Evolutionary conservation across 2,113 vertebrate species (phyloP).

Genomic region (Syngnathoides biaculeatus): DNA sequence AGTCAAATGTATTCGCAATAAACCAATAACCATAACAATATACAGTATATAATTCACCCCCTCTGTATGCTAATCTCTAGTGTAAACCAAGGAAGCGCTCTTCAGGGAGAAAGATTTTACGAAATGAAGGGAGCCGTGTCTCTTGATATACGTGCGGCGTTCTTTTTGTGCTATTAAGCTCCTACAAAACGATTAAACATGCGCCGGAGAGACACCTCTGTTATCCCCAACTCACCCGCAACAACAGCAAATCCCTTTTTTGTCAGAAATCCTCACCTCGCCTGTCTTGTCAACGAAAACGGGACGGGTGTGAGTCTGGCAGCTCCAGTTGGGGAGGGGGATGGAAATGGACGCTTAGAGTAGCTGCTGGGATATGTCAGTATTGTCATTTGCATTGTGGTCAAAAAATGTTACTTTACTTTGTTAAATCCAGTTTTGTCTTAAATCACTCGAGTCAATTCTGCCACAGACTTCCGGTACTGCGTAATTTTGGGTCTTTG

Average conservation of each 20-base stretch:
- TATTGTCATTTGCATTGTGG: neutral
- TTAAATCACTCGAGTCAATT: too few relatives aligned
- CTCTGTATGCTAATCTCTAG: neutral
- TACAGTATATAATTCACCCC: slow-evolving; percentile 3
- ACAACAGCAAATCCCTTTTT: slow-evolving; percentile 15
- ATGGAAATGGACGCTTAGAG: neutral
- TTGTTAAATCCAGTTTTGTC: too few relatives aligned
- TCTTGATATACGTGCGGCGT: slow-evolving; percentile 4
- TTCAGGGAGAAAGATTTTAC: slow-evolving; percentile 9
- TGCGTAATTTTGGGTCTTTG: too few relatives aligned
- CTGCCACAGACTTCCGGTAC: too few relatives aligned
- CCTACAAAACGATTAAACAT: slow-evolving; percentile 12
- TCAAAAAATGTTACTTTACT: too few relatives aligned
- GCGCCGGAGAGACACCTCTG: slow-evolving; percentile 5
- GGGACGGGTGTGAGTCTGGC: neutral
- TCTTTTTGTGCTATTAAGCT: slow-evolving; percentile 14
- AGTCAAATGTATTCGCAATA: neutral
- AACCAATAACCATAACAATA: slow-evolving; percentile 7
- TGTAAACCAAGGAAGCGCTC: slow-evolving; percentile 5
- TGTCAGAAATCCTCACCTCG: slow-evolving; percentile 16
- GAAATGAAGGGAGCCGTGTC: slow-evolving; percentile 6
- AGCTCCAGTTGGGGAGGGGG: neutral
- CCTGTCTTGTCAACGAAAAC: slow-evolving; percentile 7
- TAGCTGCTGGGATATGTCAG: neutral
- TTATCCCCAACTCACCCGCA: slow-evolving; percentile 12